Percentiles rank a stretch among this genome's conserved stretches.
These are phyloP conservation scores for Lepidocyrtinus sp. DNA, from an alignment of 2,888 invertebrate species.

Conservation along the genomic window DNA sequence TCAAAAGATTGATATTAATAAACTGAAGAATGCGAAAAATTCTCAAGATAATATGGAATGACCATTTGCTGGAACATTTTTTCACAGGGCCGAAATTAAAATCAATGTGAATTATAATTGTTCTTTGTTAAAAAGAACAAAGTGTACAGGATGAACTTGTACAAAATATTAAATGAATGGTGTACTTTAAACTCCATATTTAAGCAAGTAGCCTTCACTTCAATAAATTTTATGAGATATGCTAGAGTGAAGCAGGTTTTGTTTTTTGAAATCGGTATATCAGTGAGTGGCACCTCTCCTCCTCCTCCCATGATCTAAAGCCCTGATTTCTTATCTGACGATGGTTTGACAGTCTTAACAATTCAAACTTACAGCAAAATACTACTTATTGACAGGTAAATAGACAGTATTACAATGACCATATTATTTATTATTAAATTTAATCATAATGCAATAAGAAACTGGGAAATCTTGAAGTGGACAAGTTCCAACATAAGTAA, in stretches of 20 bases:
- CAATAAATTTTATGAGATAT: neutral
- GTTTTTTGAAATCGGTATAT: neutral
- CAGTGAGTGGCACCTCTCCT: no score
- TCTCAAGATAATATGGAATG: neutral
- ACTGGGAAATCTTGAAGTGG: conserved; percentile 45
- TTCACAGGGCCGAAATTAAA: neutral
- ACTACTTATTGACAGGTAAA: conserved; percentile 58
- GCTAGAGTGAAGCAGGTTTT: neutral
- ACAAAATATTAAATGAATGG: neutral
- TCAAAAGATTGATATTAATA: neutral
- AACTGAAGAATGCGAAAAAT: neutral
- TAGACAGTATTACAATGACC: conserved; percentile 52
- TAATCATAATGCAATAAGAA: conserved; percentile 43
- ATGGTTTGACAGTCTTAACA: conserved; percentile 48
- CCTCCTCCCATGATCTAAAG: neutral
- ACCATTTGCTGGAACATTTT: neutral
- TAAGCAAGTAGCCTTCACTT: neutral
- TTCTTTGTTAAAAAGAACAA: no score
- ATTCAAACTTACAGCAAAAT: conserved; percentile 48
- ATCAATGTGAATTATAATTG: no score
- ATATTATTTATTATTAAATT: conserved; percentile 28
- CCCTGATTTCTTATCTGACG: conserved; percentile 47
- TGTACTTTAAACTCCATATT: neutral
- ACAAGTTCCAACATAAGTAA: conserved; percentile 37
- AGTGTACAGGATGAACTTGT: neutral